These are phyloP conservation scores for Intellagama lesueurii DNA, from an alignment of 2,797 vertebrate genomes.

Conservation along the genomic window DNA sequence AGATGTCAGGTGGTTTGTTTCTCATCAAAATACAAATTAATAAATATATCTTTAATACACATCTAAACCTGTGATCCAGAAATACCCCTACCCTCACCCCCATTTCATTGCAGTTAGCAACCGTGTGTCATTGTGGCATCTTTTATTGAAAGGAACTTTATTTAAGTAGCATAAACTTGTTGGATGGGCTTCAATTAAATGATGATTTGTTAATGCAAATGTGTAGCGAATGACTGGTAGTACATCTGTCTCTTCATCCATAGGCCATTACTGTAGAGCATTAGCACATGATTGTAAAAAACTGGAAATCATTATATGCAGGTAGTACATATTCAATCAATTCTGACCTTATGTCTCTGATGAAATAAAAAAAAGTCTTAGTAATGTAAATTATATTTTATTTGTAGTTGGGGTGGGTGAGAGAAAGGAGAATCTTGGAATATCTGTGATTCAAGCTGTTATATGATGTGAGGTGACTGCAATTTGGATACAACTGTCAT, in stretches of 20 bases:
- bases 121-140: conserved; percentile 77
- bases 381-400: conserved; percentile 76
- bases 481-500: conserved; percentile 72
- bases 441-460: conserved; percentile 75
- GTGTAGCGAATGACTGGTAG: conserved; percentile 82
- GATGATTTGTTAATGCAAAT: conserved; percentile 88
- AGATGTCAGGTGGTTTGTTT: conserved; percentile 75
- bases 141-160: conserved; percentile 86
- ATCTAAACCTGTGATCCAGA: conserved; percentile 69
- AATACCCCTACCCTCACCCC: conserved; percentile 64
- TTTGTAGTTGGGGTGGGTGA: conserved; percentile 64
- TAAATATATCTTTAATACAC: conserved; percentile 70
- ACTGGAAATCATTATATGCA: conserved; percentile 81
- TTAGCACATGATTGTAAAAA: conserved; percentile 83
- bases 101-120: conserved; percentile 74
- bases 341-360: conserved; percentile 84
- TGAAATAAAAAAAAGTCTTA: conserved; percentile 72
- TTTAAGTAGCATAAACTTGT: conserved; percentile 88
- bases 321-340: conserved; percentile 82
- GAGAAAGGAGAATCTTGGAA: conserved; percentile 55
- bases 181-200: conserved; percentile 87
- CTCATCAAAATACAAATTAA: conserved; percentile 78
- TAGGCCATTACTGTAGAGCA: conserved; percentile 82
- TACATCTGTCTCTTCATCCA: conserved; percentile 86
- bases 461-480: conserved; percentile 73